Evolutionary conservation across 30 jellyfish, hydroid and myxozoan genomes (phyloP), one percentile per base, ranked within the genome.

Genomic region (Morbakka virulenta): DNA sequence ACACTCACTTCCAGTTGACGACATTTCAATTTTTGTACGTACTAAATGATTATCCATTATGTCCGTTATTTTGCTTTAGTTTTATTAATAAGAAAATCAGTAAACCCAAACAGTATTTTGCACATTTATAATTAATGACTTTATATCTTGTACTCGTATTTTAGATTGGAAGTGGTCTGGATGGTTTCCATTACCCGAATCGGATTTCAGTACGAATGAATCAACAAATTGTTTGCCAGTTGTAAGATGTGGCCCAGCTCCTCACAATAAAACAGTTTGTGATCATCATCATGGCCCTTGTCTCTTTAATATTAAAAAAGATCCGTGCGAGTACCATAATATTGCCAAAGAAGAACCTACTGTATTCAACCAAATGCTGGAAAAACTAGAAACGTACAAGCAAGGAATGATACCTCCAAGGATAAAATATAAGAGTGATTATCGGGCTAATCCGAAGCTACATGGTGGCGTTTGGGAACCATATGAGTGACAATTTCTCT

Each of bases 401-500:
- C 82, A 41, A 28, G 32, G 76, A 20, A 82, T 82, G 94, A 69
- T 82, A 4, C 71, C 67, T n/a, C 94, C 94, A 28, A 71, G 94
- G 28, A 82, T 29, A 32, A 82, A 82, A 32, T 34, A 47, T 26
- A 82, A 86, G 3, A 79, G 53, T 65, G 97, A 88, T 41, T 91
- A 95, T 9, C 83, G 62, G 11, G 48, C 97, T 1, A 64, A 88
- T 50, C 97, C 97, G 2, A 88, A 88, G 71, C 33, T 88, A 50
- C 97, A 88, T 47, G 90, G 86, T n/a, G 97, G 95, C 14, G 87
- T 78, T 33, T 88, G 97, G 97, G 88, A 73, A 75, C 95, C 97
- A 1, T 88, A n/a, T n/a, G n/a, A n/a, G n/a, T n/a, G n/a, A n/a
- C n/a, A n/a, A n/a, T n/a, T n/a, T n/a, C n/a, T n/a, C n/a, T n/a